Conservation (phyloP, 37 sponge, comb jelly and placozoan genomes). For the Theonella swinhoei region DNA sequence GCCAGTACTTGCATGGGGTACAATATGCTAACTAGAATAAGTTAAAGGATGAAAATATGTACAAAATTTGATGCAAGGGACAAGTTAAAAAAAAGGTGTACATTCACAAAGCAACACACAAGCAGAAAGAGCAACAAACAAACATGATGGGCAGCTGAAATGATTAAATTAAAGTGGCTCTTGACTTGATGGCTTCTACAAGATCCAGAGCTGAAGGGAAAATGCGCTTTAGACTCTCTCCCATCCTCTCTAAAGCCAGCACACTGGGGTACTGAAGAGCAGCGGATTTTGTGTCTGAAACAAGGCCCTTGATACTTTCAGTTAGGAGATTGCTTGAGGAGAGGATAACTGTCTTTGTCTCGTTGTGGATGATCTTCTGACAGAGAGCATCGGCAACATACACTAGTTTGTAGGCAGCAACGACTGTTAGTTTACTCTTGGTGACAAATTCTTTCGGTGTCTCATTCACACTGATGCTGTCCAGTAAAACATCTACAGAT, state of each 20-base stretch:
- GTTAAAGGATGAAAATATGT: not conserved
- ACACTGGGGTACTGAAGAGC: conserved; percentile 79
- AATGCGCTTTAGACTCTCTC: conserved; percentile 44
- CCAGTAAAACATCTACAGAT: conserved; percentile 39
- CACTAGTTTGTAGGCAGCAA: conserved; percentile 84
- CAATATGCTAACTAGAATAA: too few relatives aligned
- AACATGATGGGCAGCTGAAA: not conserved
- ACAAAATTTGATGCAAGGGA: not conserved
- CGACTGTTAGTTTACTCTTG: conserved; percentile 65
- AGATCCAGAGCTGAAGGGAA: conserved; percentile 59
- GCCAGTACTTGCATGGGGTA: too few relatives aligned
- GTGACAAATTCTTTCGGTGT: conserved; percentile 74
- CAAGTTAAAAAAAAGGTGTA: too few relatives aligned
- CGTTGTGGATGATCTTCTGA: conserved; percentile 78
- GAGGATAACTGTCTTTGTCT: conserved; percentile 50
- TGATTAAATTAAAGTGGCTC: conserved; percentile 4
- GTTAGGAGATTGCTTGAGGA: conserved; percentile 70
- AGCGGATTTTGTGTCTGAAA: conserved; percentile 77
- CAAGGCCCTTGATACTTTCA: conserved; percentile 69
- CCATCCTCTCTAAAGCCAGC: conserved; percentile 61
- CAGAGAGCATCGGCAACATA: conserved; percentile 78
- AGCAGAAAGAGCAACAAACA: not conserved
- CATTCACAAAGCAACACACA: not conserved
- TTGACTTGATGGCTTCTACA: conserved; percentile 40
- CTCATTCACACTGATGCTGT: conserved; percentile 39